These are phyloP conservation scores for Fragum sueziense DNA, from an alignment of 2,888 invertebrate species.

Conservation along the genomic window DNA sequence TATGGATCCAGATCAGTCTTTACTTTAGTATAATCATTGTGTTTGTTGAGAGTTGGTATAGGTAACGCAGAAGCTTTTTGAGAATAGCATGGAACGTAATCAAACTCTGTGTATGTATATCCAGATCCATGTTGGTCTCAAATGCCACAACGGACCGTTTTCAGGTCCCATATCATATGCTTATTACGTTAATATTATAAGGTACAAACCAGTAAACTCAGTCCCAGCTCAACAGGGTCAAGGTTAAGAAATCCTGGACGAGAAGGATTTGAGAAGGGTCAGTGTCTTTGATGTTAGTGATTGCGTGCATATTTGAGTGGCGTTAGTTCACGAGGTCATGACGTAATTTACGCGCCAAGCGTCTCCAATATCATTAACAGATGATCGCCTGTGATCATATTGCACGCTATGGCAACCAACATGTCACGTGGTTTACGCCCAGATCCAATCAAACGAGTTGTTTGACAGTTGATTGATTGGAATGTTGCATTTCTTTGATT, in stretches of 20 bases:
- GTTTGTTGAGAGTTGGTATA: too few species aligned
- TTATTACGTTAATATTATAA: background rate
- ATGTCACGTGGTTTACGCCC: background rate
- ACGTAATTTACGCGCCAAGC: constrained; percentile 45
- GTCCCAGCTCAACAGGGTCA: too few species aligned
- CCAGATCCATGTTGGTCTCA: too few species aligned
- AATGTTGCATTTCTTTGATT: too few species aligned
- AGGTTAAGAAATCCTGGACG: too few species aligned
- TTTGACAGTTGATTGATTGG: background rate
- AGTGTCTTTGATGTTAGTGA: constrained; percentile 20
- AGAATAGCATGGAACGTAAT: too few species aligned
- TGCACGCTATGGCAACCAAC: constrained; percentile 28
- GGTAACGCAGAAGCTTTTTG: too few species aligned
- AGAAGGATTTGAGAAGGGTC: background rate
- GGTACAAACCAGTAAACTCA: background rate
- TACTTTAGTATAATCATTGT: too few species aligned
- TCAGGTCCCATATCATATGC: background rate
- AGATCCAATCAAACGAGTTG: background rate
- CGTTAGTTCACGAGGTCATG: constrained; percentile 60
- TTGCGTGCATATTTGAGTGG: constrained; percentile 26
- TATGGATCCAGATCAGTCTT: too few species aligned
- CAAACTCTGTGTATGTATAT: too few species aligned
- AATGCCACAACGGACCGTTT: too few species aligned
- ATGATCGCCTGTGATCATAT: constrained; percentile 43
- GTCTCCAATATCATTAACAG: constrained; percentile 44